A percentile compares a stretch with the other conserved stretches of the same genome.
These are phyloP conservation scores for Piscicola geometra DNA, from an alignment of 2,888 invertebrate genomes.

Conservation along the genomic window DNA sequence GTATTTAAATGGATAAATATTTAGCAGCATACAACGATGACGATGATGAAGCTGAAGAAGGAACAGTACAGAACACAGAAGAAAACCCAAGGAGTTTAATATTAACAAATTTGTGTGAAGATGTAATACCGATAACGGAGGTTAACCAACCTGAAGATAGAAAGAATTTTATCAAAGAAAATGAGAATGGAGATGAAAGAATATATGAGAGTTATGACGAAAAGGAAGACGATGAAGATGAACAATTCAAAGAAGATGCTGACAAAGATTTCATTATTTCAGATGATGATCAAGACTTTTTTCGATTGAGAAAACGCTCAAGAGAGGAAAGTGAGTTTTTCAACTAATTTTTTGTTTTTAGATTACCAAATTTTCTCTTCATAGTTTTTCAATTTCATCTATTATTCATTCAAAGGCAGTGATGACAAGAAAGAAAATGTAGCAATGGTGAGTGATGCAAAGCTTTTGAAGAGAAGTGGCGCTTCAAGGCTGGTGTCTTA, in stretches of 20 bases:
- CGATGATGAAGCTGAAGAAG: slow-evolving; percentile 4
- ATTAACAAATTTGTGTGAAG: no score
- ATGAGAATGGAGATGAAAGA: no score
- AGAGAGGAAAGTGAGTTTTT: slow-evolving; percentile 18
- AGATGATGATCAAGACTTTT: slow-evolving; percentile 17
- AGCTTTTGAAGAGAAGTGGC: neutral
- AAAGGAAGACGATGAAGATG: slow-evolving; percentile 6
- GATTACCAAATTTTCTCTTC: neutral
- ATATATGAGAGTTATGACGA: no score
- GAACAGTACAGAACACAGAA: neutral
- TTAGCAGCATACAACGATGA: slow-evolving; percentile 11
- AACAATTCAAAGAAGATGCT: neutral
- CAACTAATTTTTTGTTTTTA: neutral
- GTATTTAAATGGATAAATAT: slow-evolving; percentile 14
- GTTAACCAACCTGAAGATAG: no score
- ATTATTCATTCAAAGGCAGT: neutral
- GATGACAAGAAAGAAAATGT: neutral
- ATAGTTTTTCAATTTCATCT: neutral
- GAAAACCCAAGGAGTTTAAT: no score
- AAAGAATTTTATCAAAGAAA: no score
- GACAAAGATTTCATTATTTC: slow-evolving; percentile 18
- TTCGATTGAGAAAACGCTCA: slow-evolving; percentile 3
- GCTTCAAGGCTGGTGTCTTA: slow-evolving; percentile 29
- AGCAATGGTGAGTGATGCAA: neutral
- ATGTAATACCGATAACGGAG: no score